phyloP scores from a whole-genome alignment of 2,797 vertebrate species.

The Alcedo atthis region DNA sequence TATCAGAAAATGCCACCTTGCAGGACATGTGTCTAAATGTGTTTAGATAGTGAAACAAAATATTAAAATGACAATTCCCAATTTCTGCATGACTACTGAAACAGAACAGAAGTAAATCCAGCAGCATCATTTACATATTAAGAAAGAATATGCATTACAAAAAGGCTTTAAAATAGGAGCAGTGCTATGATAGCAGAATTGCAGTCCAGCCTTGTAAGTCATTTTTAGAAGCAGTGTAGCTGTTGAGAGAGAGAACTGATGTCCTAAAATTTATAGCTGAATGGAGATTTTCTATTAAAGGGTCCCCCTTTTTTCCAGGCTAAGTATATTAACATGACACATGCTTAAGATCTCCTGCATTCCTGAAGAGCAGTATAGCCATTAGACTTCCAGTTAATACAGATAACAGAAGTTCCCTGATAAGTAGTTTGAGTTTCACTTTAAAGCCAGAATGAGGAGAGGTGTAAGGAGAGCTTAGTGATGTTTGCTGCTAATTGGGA shows the following conservation, averaged over 20 bases:
- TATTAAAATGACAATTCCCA: not conserved
- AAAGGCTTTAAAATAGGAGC: not conserved
- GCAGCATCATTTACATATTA: not conserved
- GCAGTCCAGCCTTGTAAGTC: not conserved
- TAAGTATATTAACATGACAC: not conserved
- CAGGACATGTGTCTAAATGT: not conserved
- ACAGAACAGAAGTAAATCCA: slow-evolving; percentile 1
- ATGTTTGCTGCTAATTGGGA: not conserved
- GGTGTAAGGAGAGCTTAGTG: not conserved
- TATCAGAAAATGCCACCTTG: not conserved
- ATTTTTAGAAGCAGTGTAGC: not conserved
- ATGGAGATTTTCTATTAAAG: not conserved
- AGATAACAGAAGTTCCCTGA: not conserved
- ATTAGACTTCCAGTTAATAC: not conserved
- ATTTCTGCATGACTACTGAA: not conserved
- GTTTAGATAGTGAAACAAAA: not conserved
- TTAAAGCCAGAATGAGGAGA: not conserved
- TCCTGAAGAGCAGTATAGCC: not conserved
- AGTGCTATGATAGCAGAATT: not conserved
- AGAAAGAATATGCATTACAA: not conserved
- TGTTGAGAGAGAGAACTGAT: not conserved
- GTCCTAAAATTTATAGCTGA: not conserved
- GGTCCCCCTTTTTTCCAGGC: not conserved
- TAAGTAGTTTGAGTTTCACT: not conserved
- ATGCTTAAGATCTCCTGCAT: not conserved